A percentile compares a stretch with the other conserved stretches of the same genome.
Conservation (phyloP, 2,797 vertebrate species). For the Molossus molossus region DNA sequence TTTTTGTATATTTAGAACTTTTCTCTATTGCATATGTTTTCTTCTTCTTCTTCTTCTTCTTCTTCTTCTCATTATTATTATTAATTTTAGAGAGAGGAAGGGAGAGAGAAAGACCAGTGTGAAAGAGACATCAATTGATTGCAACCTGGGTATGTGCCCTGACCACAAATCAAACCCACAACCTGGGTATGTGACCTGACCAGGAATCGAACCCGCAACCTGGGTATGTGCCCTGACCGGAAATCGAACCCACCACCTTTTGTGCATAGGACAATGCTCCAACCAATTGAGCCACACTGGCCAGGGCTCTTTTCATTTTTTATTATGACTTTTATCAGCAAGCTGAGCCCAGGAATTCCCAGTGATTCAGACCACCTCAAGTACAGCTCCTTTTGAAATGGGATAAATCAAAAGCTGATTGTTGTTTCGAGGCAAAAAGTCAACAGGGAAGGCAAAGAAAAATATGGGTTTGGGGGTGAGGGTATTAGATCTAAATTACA, state of each 20-base stretch:
- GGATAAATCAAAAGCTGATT: neutral
- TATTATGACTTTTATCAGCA: slow-evolving; percentile 20
- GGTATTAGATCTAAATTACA: neutral
- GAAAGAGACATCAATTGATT: no score
- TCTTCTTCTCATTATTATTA: neutral
- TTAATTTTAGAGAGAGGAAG: no score
- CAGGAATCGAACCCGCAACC: no score
- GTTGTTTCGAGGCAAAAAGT: neutral
- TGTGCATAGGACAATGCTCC: no score
- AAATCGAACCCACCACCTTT: no score
- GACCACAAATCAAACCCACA: no score
- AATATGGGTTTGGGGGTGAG: neutral
- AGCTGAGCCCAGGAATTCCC: neutral
- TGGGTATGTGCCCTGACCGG: no score
- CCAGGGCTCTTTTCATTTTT: neutral
- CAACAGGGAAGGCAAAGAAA: neutral
- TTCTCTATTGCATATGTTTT: neutral
- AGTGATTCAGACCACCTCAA: neutral
- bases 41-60: no score
- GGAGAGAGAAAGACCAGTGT: no score
- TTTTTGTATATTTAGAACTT: neutral
- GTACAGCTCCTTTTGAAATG: neutral
- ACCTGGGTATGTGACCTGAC: no score
- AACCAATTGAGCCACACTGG: no score
- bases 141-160: no score